Conservation (phyloP, 2,113 vertebrate species). For the Corvus cornix region DNA sequence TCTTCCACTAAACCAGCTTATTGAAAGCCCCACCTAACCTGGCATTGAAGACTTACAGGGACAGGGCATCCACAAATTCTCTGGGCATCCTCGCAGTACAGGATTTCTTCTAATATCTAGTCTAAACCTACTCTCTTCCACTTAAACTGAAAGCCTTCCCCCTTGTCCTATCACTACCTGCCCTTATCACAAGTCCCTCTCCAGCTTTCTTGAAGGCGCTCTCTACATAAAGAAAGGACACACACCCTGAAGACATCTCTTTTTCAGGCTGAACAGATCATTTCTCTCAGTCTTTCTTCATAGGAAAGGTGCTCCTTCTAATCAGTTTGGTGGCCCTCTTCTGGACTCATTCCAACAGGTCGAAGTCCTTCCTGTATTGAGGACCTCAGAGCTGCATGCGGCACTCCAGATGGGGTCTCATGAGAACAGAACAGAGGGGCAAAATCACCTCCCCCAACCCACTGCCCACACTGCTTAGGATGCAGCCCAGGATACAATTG, state of each 20-base stretch:
- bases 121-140: background rate
- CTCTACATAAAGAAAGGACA: background rate
- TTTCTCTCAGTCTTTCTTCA: background rate
- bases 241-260: background rate
- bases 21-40: background rate
- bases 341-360: background rate
- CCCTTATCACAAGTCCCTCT: background rate
- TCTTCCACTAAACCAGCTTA: background rate
- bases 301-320: background rate
- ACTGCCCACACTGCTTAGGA: background rate
- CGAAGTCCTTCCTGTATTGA: background rate
- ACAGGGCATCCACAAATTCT: background rate
- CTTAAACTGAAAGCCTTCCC: background rate
- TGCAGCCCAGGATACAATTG: background rate
- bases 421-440: rapidly evolving
- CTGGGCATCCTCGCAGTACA: background rate
- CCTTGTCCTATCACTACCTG: background rate
- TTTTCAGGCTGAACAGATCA: background rate
- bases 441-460: background rate
- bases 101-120: background rate
- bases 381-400: too few species aligned
- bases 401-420: too few species aligned
- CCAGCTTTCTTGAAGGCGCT: background rate
- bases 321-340: background rate
- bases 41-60: background rate